Percentiles rank a stretch among this genome's conserved stretches.
phyloP scores from a whole-genome alignment of 1,140 invertebrate species.

The Calliopsis andreniformis region DNA sequence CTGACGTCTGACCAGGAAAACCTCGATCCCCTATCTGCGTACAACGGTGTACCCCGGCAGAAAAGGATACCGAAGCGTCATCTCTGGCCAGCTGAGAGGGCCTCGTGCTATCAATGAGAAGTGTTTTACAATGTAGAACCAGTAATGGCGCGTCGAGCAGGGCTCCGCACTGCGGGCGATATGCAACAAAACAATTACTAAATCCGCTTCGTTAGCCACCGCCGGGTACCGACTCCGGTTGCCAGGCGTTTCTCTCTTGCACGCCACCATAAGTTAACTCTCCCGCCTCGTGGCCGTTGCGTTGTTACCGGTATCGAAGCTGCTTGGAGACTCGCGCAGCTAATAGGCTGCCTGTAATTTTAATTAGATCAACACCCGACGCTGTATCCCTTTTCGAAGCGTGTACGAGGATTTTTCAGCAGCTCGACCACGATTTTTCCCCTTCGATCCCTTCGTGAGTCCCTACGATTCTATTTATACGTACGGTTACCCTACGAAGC shows the following conservation, averaged over 20 bases:
- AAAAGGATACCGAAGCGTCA: conserved; percentile 41
- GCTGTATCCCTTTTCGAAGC: conserved; percentile 44
- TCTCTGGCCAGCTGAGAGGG: conserved; percentile 36
- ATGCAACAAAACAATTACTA: conserved; percentile 68
- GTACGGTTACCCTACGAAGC: neutral
- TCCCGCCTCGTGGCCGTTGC: conserved; percentile 32
- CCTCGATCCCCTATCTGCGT: neutral
- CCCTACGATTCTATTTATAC: conserved; percentile 24
- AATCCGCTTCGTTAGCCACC: conserved; percentile 59
- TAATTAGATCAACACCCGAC: conserved; percentile 66
- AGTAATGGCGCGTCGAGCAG: conserved; percentile 54
- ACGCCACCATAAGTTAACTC: conserved; percentile 59
- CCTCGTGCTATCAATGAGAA: conserved; percentile 68
- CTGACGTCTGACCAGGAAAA: neutral
- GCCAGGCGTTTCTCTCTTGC: conserved; percentile 41
- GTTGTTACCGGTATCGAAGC: conserved; percentile 51
- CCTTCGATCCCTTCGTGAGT: no score
- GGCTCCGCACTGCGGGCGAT: conserved; percentile 43
- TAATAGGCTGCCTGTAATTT: conserved; percentile 60
- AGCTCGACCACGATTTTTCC: conserved; percentile 7
- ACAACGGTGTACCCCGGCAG: conserved; percentile 18
- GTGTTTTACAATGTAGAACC: conserved; percentile 72
- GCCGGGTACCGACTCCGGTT: conserved; percentile 9
- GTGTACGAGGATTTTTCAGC: conserved; percentile 15
- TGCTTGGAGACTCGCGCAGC: conserved; percentile 32